Conservation (phyloP, 2,888 invertebrate species). For the Lochmaea capreae region DNA sequence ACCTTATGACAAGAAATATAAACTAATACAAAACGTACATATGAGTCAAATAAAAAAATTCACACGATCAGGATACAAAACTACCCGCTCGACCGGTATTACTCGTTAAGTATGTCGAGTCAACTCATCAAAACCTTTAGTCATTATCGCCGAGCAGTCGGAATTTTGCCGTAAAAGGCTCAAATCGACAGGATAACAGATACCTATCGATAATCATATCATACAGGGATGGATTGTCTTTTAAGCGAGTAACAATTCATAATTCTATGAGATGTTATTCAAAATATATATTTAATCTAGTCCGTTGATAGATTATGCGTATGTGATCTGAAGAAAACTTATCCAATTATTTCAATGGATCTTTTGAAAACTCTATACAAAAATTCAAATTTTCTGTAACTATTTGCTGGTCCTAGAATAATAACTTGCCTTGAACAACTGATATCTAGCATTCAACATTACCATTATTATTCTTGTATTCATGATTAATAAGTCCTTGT, state of each 20-base stretch:
- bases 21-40: background rate
- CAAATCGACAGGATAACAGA: constrained; percentile 41
- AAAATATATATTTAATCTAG: no score
- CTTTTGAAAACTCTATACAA: no score
- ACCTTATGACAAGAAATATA: background rate
- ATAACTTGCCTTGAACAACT: no score
- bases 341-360: no score
- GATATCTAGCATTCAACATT: no score
- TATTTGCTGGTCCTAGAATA: no score
- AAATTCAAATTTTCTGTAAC: no score
- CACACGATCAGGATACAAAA: constrained; percentile 32
- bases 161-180: constrained; percentile 36
- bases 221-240: constrained; percentile 1
- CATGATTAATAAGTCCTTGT: no score
- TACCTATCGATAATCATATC: constrained; percentile 12
- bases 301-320: background rate
- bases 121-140: constrained; percentile 16
- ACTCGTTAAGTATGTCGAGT: constrained; percentile 27
- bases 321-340: background rate
- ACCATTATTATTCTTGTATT: no score
- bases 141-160: constrained; percentile 32
- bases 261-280: no score
- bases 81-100: constrained; percentile 28
- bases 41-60: constrained; percentile 16
- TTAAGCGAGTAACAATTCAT: background rate